A percentile compares a stretch with the other conserved stretches of the same genome.
These are phyloP conservation scores for Aspidiotus rigidus DNA, from an alignment of 2,888 invertebrate species.

Conservation along the genomic window DNA sequence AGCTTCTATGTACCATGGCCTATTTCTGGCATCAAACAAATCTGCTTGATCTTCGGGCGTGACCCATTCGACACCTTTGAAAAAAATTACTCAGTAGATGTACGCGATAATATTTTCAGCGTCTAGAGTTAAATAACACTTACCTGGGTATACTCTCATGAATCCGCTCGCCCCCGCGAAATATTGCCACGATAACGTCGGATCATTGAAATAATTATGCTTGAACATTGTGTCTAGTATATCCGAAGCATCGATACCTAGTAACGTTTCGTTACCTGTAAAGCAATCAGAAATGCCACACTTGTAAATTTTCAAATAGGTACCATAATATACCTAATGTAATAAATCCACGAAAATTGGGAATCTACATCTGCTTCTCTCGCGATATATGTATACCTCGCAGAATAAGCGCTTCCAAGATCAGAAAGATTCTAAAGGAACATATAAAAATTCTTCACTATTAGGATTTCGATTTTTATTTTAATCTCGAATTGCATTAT, in stretches of 20 bases:
- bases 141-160: conserved; percentile 89
- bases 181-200: conserved; percentile 94
- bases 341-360: background rate
- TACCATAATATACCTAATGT: background rate
- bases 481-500: too few species aligned
- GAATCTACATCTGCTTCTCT: background rate
- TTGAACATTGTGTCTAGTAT: conserved; percentile 80
- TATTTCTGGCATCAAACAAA: conserved; percentile 81
- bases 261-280: conserved; percentile 68
- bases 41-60: conserved; percentile 63
- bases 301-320: background rate
- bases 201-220: conserved; percentile 82
- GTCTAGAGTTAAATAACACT: background rate
- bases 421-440: background rate
- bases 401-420: background rate
- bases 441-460: too few species aligned
- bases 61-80: conserved; percentile 56
- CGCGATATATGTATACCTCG: background rate
- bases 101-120: background rate
- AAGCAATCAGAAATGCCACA: background rate
- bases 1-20: conserved; percentile 95
- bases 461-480: too few species aligned
- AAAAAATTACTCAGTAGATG: background rate
- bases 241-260: conserved; percentile 90
- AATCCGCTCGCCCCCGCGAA: conserved; percentile 95